Evolutionary conservation across 2,888 invertebrate genomes (phyloP), one percentile per base, ranked within the genome.

Genomic region (Hirtodrosophila duncani): DNA sequence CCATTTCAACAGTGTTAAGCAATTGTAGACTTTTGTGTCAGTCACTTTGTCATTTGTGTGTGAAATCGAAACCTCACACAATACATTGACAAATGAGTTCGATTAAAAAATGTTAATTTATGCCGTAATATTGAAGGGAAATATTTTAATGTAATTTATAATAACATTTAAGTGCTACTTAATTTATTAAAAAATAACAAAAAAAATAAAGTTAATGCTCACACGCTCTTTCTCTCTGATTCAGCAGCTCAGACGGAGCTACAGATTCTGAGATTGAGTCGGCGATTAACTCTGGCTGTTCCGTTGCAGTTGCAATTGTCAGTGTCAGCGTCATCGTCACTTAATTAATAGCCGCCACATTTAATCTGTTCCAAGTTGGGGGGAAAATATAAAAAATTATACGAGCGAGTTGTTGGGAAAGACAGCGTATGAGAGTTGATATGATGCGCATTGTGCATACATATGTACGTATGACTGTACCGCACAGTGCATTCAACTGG

Each of bases 401-500:
- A 14, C 5, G 16, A 30, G 30, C 3, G 16, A n/a, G 21, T n/a
- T n/a, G n/a, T n/a, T n/a, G n/a, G n/a, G n/a, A n/a, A n/a, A n/a
- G n/a, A n/a, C n/a, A n/a, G n/a, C n/a, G n/a, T n/a, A n/a, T n/a
- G 34, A 34, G 11, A 18, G 21, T 20, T n/a, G 21, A 8, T 10
- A 16, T 13, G 27, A 6, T 10, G 27, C 6, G 30, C n/a, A 30
- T 39, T 31, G 21, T 23, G 34, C 46, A 57, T 62, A 51, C 53
- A 6, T 23, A 38, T 55, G 20, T 20, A 17, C 18, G 20, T 26
- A 60, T 43, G 41, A 50, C 63, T 63, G 49, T 48, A 36, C 37
- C 64, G 51, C 59, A 44, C 29, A 33, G 74, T 60, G 69, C 71
- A 72, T 74, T 81, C 79, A 81, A 74, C 72, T 74, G 80, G 52